Conservation (phyloP, 1,140 invertebrate species). For the Episyrphus balteatus region DNA sequence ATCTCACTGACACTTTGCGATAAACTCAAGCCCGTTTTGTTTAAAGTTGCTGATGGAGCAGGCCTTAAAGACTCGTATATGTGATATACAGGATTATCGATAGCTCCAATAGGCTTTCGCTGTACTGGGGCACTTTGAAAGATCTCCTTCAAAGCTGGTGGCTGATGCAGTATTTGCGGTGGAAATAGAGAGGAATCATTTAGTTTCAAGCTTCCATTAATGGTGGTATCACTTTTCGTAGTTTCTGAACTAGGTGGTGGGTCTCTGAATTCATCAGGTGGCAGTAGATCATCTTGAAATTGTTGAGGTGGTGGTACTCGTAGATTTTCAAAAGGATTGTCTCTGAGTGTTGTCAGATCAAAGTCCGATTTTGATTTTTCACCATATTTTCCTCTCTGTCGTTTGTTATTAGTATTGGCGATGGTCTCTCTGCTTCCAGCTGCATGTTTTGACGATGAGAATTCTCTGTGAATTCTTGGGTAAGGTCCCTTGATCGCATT, state of each 20-base stretch:
- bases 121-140: slow-evolving; percentile 6
- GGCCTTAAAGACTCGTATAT: slow-evolving; percentile 55
- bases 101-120: slow-evolving; percentile 24
- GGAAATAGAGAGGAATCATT: not conserved
- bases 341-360: slow-evolving; percentile 40
- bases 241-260: slow-evolving; percentile 32
- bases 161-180: not conserved
- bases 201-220: not conserved
- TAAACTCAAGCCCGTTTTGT: slow-evolving; percentile 39
- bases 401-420: slow-evolving; percentile 17
- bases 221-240: slow-evolving; percentile 1
- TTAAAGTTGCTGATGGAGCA: slow-evolving; percentile 38
- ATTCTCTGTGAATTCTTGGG: too few species aligned
- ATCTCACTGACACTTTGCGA: slow-evolving; percentile 48
- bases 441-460: too few species aligned
- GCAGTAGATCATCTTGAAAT: slow-evolving; percentile 66
- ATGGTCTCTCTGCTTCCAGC: slow-evolving; percentile 24
- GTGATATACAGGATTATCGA: slow-evolving; percentile 69
- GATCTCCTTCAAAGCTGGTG: slow-evolving; percentile 22
- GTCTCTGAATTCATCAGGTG: slow-evolving; percentile 59
- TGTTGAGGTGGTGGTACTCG: slow-evolving; percentile 69
- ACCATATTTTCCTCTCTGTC: slow-evolving; percentile 13
- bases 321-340: slow-evolving; percentile 60
- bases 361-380: slow-evolving; percentile 45
- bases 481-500: not conserved